Percentiles rank a stretch among this genome's conserved stretches.
phyloP scores from a whole-genome alignment of 2,113 vertebrate genomes.

The Gulo gulo region DNA sequence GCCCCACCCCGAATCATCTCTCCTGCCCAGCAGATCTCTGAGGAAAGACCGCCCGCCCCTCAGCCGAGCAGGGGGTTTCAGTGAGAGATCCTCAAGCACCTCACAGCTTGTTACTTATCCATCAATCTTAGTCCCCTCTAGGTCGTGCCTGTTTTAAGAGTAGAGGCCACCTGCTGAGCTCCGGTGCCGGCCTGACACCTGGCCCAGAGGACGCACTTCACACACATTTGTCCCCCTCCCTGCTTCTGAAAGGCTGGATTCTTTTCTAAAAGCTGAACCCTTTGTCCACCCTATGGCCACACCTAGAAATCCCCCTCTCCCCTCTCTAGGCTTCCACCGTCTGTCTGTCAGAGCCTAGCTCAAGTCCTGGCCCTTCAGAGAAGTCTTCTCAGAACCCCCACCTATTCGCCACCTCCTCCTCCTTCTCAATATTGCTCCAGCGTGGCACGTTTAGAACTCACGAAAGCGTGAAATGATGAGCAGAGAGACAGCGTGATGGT shows the following conservation, averaged over 20 bases:
- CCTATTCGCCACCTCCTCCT: not conserved
- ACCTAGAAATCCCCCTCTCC: not conserved
- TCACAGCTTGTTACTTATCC: not conserved
- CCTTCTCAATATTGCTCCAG: not conserved
- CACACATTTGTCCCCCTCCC: not conserved
- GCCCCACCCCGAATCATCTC: not conserved
- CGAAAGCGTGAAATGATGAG: not conserved
- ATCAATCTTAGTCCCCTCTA: not conserved
- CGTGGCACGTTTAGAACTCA: not conserved
- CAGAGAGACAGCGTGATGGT: not conserved
- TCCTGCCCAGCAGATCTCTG: not conserved
- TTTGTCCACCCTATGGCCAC: not conserved
- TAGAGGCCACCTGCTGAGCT: not conserved
- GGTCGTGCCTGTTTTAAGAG: not conserved
- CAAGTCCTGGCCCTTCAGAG: not conserved
- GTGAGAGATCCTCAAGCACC: not conserved
- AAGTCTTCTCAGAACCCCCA: not conserved
- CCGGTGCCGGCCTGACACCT: not conserved
- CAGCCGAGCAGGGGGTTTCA: not conserved
- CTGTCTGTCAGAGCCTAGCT: not conserved
- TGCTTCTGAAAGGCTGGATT: not conserved
- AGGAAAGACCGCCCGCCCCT: not conserved
- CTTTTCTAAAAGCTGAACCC: not conserved
- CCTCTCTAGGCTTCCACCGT: not conserved
- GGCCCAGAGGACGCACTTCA: not conserved